Conservation (phyloP, 2,797 vertebrate genomes). For the Phataginus tricuspis region DNA sequence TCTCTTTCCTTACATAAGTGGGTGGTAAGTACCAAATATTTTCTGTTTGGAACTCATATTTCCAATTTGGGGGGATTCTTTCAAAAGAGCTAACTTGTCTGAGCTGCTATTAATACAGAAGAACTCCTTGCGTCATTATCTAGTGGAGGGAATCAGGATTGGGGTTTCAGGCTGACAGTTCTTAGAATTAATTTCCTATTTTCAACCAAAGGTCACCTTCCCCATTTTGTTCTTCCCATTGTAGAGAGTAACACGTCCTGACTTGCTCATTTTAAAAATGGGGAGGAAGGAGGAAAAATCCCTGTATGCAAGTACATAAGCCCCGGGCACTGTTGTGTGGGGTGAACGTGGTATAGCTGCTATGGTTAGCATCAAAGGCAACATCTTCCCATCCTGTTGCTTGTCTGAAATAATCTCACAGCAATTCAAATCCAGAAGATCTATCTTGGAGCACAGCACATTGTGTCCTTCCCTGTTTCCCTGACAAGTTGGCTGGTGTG, state of each 20-base stretch:
- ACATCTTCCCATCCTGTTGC: neutral
- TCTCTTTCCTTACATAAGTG: neutral
- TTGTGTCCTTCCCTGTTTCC: neutral
- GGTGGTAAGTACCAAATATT: constrained; percentile 66
- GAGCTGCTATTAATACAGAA: neutral
- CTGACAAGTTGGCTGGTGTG: neutral
- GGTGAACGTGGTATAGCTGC: neutral
- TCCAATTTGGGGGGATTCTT: constrained; percentile 51
- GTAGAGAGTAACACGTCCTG: constrained; percentile 39
- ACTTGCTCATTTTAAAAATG: constrained; percentile 30
- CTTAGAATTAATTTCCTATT: constrained; percentile 84
- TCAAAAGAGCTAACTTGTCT: neutral
- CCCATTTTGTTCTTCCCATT: constrained; percentile 74
- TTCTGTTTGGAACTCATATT: constrained; percentile 51
- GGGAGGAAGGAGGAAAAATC: neutral
- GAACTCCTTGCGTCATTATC: constrained; percentile 65
- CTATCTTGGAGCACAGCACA: fast-evolving
- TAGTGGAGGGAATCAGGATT: constrained; percentile 67
- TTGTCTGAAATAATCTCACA: neutral
- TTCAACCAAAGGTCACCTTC: constrained; percentile 73
- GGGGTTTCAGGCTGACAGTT: constrained; percentile 76
- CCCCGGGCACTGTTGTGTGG: neutral
- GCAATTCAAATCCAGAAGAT: neutral
- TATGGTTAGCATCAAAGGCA: neutral
- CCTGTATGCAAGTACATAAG: neutral